These are phyloP conservation scores for Ispidina lecontei DNA, from an alignment of 2,797 vertebrate genomes.

Conservation along the genomic window DNA sequence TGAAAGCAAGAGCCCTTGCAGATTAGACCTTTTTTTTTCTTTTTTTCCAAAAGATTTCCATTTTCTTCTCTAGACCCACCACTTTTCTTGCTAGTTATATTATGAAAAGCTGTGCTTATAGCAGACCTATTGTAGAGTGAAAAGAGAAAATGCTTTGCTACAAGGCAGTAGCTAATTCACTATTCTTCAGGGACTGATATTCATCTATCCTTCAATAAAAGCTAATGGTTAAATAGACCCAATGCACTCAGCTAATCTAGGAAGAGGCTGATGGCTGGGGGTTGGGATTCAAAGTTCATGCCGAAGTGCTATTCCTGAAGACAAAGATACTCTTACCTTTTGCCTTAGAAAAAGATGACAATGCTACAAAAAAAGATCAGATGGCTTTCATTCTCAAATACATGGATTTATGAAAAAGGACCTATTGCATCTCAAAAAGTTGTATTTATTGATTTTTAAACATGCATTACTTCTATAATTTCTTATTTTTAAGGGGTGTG, in stretches of 20 bases:
- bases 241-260: slow-evolving; percentile 78
- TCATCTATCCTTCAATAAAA: slow-evolving; percentile 77
- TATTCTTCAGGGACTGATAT: slow-evolving; percentile 75
- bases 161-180: slow-evolving; percentile 75
- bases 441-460: slow-evolving; percentile 31
- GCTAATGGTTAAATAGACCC: slow-evolving; percentile 75
- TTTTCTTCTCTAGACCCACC: slow-evolving; percentile 60
- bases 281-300: slow-evolving; percentile 66
- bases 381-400: slow-evolving; percentile 10
- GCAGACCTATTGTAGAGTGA: slow-evolving; percentile 67
- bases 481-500: slow-evolving; percentile 37
- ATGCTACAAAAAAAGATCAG: slow-evolving; percentile 20
- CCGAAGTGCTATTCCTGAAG: slow-evolving; percentile 51
- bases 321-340: slow-evolving; percentile 58
- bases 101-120: slow-evolving; percentile 71
- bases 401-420: not conserved
- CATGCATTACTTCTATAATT: not conserved
- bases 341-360: slow-evolving; percentile 58
- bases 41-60: slow-evolving; percentile 59
- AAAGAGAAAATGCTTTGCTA: slow-evolving; percentile 73
- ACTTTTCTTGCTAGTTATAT: slow-evolving; percentile 53
- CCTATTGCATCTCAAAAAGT: slow-evolving; percentile 1
- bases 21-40: not conserved
- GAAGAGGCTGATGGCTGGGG: slow-evolving; percentile 68
- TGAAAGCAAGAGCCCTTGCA: slow-evolving; percentile 36